Evolutionary conservation across 2,888 invertebrate species (phyloP), one percentile per base, ranked within the genome.

Genomic region (Pseudococcus longispinus): DNA sequence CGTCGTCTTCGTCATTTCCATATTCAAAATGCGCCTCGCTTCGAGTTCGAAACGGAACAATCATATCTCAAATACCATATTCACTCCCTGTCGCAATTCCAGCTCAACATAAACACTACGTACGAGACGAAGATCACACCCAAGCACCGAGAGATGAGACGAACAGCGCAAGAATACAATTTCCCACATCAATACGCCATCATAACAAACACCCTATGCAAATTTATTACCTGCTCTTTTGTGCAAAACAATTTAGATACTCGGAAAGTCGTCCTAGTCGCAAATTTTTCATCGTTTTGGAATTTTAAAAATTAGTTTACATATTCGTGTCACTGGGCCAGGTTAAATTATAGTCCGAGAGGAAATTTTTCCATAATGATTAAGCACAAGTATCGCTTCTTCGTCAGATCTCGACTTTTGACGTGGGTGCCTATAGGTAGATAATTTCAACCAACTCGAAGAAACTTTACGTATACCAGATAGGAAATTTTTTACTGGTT

Each of bases 261-360:
- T n/a, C 15, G 44, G 13, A 8, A 2, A 8, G 9, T 46, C 44
- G 60, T 23, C 6, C n/a, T n/a, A n/a, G 23, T 23, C 2, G 29
- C 29, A 29, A 70, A 70, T 70, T 70, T 70, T 70, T 70, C 70
- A 70, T 70, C 70, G 70, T 70, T 70, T 70, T 70, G 70, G 70
- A 70, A 65, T 65, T 65, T 26, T 20, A 70, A 18, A 70, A 70
- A 70, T 70, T 18, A 29, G 70, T 70, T 70, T 29, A 70, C 70
- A 70, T 70, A 70, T 70, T 70, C 70, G 70, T 70, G 70, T 70
- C 70, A 70, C 70, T 70, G 18, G 70, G 70, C 29, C 70, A 70
- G 18, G 70, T 70, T 29, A 70, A 70, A 70, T 70, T 70, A 70
- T 29, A 70, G 70, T 70, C 29, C 15, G 18, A 29, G 18, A 3